phyloP scores from a whole-genome alignment of 2,113 vertebrate species.

The Corvus cornix region DNA sequence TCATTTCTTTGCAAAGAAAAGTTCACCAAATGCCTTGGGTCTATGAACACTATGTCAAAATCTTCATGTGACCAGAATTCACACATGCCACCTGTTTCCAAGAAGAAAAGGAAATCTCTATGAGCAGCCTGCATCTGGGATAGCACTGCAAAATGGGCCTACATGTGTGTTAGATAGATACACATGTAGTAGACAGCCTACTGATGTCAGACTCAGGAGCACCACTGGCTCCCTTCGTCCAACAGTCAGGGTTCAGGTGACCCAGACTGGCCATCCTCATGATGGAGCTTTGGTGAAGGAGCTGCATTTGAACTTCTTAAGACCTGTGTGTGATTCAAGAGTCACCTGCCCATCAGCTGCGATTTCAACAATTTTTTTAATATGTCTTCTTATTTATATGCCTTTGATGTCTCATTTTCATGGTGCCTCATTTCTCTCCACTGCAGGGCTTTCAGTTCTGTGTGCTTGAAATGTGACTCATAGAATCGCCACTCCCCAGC shows the following conservation, averaged over 20 bases:
- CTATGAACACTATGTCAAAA: neutral
- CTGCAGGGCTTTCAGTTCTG: neutral
- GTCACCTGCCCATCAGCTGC: neutral
- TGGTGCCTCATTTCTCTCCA: neutral
- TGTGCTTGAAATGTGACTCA: constrained; percentile 16
- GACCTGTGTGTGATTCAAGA: neutral
- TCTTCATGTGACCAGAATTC: neutral
- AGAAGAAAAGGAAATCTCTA: neutral
- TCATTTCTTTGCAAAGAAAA: neutral
- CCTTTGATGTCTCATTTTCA: constrained; percentile 40
- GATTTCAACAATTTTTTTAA: neutral
- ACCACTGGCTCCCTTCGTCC: neutral
- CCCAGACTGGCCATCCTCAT: neutral
- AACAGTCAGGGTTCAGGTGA: neutral
- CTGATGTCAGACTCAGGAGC: neutral
- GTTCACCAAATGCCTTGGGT: neutral
- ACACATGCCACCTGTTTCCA: neutral
- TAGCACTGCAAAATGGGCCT: neutral
- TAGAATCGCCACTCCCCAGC: neutral
- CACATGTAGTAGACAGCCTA: neutral
- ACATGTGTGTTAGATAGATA: neutral
- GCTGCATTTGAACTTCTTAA: neutral
- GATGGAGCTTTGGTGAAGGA: neutral
- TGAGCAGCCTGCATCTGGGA: neutral
- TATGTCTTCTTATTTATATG: neutral